phyloP scores from a whole-genome alignment of 2,113 vertebrate species.

The Paradisaea rubra region DNA sequence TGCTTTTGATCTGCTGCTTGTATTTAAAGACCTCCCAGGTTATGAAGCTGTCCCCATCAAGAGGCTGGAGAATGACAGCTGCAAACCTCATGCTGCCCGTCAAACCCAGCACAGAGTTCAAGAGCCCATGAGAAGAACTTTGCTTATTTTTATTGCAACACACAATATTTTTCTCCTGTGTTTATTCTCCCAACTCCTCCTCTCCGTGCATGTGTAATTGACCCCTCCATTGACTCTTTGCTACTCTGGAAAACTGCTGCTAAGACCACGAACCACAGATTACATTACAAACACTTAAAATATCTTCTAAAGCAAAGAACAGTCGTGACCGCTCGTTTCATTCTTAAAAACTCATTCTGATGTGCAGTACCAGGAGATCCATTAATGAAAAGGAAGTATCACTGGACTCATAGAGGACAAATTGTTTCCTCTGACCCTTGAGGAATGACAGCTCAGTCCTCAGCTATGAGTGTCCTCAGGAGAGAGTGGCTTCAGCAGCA shows the following conservation, averaged over 20 bases:
- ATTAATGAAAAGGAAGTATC: not conserved
- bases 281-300: not conserved
- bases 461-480: not conserved
- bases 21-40: conserved; percentile 22
- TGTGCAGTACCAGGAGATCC: not conserved
- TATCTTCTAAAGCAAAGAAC: not conserved
- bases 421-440: not conserved
- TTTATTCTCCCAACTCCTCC: not conserved
- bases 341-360: not conserved
- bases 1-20: conserved; percentile 9
- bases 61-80: conserved; percentile 9
- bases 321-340: not conserved
- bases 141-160: conserved; percentile 5
- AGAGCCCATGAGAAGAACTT: not conserved
- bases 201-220: not conserved
- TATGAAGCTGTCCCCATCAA: not conserved
- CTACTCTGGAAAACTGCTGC: not conserved
- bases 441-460: not conserved
- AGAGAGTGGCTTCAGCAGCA: not conserved
- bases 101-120: not conserved
- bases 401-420: not conserved
- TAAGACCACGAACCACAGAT: not conserved
- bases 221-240: not conserved
- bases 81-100: not conserved
- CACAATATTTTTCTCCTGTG: not conserved